Evolutionary conservation across 2,797 vertebrate species (phyloP), one percentile per base, ranked within the genome.

Genomic region (Salmo trutta): DNA sequence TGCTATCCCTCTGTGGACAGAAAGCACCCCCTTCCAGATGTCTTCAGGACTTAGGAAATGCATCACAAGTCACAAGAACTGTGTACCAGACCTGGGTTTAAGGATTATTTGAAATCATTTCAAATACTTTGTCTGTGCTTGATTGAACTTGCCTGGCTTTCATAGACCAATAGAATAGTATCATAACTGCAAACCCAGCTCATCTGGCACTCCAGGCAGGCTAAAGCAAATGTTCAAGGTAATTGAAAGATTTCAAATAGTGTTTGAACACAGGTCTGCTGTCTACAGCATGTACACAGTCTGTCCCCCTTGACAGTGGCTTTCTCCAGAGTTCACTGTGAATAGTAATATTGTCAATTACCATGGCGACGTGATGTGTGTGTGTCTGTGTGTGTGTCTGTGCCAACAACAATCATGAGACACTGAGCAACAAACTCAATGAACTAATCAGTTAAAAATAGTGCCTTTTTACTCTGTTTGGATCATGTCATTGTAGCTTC

Each of bases 401-500:
- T 64, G 59, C 59, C 24, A 27, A 64, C 59, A 21, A 21, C 56
- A 64, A 64, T 19, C 59, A 64, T 12, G 21, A 21, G 59, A 64
- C 59, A 24, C 59, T 24, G 59, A 64, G 27, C 10, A 47, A 47
- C 10, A 47, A 47, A 12, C 41, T 47, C 59, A 14, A 64, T 47
- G 41, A 47, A 47, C 41, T 47, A 47, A 14, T 14, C 59, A 64
- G n/a, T 10, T 12, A 21, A 27, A 24, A 64, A 24, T 24, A 24
- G 21, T 24, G 21, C 10, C 21, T 24, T 27, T 64, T 47, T 47
- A 1, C 41, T 19, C 21, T 21, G 59, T 21, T 21, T 21, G 24
- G 59, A 64, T 64, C 59, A 64, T 64, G 59, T 64, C n/a, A 64
- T 64, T 12, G 6, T 52, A 16, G 70, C 59, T 71, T 71, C 27